Base-by-base conservation (phyloP, 1,140 invertebrate genomes). In the Achatina immaculata region DNA sequence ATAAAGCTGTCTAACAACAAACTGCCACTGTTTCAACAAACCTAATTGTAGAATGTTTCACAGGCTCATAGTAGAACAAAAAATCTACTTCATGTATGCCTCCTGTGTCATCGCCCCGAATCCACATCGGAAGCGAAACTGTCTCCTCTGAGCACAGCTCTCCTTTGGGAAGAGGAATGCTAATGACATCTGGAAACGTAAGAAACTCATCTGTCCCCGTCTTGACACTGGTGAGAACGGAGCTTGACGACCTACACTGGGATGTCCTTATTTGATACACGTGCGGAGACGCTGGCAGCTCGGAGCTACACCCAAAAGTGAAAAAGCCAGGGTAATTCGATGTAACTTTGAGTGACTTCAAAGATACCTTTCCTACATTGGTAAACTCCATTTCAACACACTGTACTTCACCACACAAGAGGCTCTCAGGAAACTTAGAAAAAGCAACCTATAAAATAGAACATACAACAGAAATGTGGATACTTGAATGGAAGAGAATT, bases 401-500 rank as follows among this genome's bases (percentile, higher is more conserved):
- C 85, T 94, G 93, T 48, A 96, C 92, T 90, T 96, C 95, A 9
- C 95, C 95, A 86, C 94, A 94, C 62, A 96, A 90, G 86, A 95
- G 93, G 75, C 94, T 93, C 0, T 92, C 89, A 72, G 93, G 93
- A n/a, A 95, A 92, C 88, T 95, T 94, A 34, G 93, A 93, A 86
- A 96, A 95, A 6, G 92, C 93, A 24, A 94, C 92, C 94, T 95
- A 87, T n/a, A 19, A 31, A 31, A 31, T 4, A 31, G 1, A 62
- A 62, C n/a, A n/a, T n/a, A n/a, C n/a, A n/a, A n/a, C n/a, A n/a
- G n/a, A n/a, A n/a, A n/a, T n/a, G n/a, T n/a, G n/a, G n/a, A n/a
- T n/a, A n/a, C n/a, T n/a, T n/a, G n/a, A n/a, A n/a, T n/a, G n/a
- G n/a, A 91, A 90, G 83, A n/a, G n/a, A n/a, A n/a, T n/a, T n/a